Conservation (phyloP, 2,113 vertebrate species). For the Ia io region DNA sequence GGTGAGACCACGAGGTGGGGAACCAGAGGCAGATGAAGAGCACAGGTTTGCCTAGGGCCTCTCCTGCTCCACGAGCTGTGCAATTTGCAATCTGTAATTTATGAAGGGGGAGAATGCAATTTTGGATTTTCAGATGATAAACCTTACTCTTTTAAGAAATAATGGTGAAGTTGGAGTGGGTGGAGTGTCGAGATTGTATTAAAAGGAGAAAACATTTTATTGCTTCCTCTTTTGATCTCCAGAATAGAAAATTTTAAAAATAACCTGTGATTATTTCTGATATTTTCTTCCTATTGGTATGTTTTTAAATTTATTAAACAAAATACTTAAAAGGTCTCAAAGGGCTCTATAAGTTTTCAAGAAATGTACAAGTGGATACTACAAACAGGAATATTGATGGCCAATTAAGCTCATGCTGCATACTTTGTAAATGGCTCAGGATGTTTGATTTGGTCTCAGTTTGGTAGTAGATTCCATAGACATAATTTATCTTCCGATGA, state of each 20-base stretch:
- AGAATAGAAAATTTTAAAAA: background rate
- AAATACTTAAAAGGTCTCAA: background rate
- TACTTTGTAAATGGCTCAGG: background rate
- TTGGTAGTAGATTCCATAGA: background rate
- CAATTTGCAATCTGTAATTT: background rate
- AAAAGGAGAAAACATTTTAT: background rate
- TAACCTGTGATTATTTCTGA: background rate
- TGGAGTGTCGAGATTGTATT: background rate
- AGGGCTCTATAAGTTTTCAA: background rate
- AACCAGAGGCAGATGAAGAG: background rate
- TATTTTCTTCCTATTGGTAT: background rate
- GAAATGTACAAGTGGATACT: background rate
- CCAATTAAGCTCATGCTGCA: background rate
- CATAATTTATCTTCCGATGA: background rate
- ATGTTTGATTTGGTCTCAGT: background rate
- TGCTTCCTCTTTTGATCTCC: background rate
- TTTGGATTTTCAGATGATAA: background rate
- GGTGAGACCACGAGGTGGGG: background rate
- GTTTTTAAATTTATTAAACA: background rate
- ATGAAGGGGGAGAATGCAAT: background rate
- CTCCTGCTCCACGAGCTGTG: background rate
- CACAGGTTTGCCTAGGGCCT: fast-evolving
- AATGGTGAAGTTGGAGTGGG: background rate
- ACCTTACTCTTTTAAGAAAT: background rate
- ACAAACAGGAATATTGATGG: background rate